Evolutionary conservation across 1,140 invertebrate genomes (phyloP).

Genomic region (roundworm (Caenorhabditis elegans)): WBcel235 BX284602.5:11677001-11677500

Average conservation of each 20-base stretch:
- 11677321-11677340: slow-evolving; percentile 82
- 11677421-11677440: slow-evolving; percentile 57
- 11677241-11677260: slow-evolving; percentile 76
- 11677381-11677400: not conserved
- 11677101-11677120: slow-evolving; percentile 82
- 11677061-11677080: slow-evolving; percentile 68
- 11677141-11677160: slow-evolving; percentile 70
- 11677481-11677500: slow-evolving; percentile 53
- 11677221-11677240: slow-evolving; percentile 53
- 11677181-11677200: slow-evolving; percentile 66
- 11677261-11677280: slow-evolving; percentile 78
- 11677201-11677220: slow-evolving; percentile 72
- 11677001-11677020: slow-evolving; percentile 66
- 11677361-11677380: too few relatives aligned
- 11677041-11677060: slow-evolving; percentile 78
- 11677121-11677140: slow-evolving; percentile 72
- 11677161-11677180: slow-evolving; percentile 70
- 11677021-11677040: slow-evolving; percentile 75
- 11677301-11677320: slow-evolving; percentile 67
- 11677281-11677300: slow-evolving; percentile 76
- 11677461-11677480: slow-evolving; percentile 50
- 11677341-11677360: slow-evolving; percentile 75
- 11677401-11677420: slow-evolving; percentile 59
- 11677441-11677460: slow-evolving; percentile 45
- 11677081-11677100: slow-evolving; percentile 17